Evolutionary conservation across 2,113 vertebrate species (phyloP).

Genomic region (Salminus brasiliensis): DNA sequence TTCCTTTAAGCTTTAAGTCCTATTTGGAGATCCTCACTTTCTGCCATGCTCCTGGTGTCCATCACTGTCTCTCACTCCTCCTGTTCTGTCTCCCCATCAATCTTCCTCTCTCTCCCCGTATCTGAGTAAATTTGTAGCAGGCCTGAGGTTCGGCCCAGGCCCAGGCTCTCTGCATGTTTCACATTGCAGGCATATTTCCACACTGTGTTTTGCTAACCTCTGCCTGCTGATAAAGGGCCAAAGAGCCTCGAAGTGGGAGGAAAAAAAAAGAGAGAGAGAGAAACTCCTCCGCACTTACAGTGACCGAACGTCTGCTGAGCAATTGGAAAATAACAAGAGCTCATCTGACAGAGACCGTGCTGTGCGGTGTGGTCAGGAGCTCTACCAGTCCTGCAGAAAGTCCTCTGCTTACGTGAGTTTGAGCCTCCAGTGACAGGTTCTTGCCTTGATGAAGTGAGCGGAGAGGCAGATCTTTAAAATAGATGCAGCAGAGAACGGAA

Average conservation of each 20-base stretch:
- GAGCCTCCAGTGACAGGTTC: slow-evolving; percentile 28
- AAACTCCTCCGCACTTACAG: slow-evolving; percentile 56
- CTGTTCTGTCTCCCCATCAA: slow-evolving; percentile 58
- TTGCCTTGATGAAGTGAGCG: slow-evolving; percentile 28
- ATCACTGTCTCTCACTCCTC: slow-evolving; percentile 30
- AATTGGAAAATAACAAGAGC: slow-evolving; percentile 68
- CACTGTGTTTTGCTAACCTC: slow-evolving; percentile 68
- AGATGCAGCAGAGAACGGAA: background rate
- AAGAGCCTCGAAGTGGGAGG: slow-evolving; percentile 45
- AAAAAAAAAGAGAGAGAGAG: slow-evolving; percentile 36
- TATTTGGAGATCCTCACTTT: too few species aligned
- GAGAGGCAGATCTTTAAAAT: background rate
- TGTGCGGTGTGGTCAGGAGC: slow-evolving; percentile 29
- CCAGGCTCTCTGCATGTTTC: slow-evolving; percentile 69
- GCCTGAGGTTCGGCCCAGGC: slow-evolving; percentile 57
- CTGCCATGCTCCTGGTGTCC: slow-evolving; percentile 40
- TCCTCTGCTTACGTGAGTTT: slow-evolving; percentile 27
- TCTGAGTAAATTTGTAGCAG: slow-evolving; percentile 59
- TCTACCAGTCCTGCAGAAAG: slow-evolving; percentile 55
- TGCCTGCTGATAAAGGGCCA: slow-evolving; percentile 69
- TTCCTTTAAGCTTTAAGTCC: too few species aligned
- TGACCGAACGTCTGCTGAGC: slow-evolving; percentile 66
- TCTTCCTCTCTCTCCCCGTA: slow-evolving; percentile 58
- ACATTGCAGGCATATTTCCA: slow-evolving; percentile 76
- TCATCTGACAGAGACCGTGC: slow-evolving; percentile 61